Evolutionary conservation across 2,113 vertebrate genomes (phyloP).

Genomic region (Pluvianellus socialis): DNA sequence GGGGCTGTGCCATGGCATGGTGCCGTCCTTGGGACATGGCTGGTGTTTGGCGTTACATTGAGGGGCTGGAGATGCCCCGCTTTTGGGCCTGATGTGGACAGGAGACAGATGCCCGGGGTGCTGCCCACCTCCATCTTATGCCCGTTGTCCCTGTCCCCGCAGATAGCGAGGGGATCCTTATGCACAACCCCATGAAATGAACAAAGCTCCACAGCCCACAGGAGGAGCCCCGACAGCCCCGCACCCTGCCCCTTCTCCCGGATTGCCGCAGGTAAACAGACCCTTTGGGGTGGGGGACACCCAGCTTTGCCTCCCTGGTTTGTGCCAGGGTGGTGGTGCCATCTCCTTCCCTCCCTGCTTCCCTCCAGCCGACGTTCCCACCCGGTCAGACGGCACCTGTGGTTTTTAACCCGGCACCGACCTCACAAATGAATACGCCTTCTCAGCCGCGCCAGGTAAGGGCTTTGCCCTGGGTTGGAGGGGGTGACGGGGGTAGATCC

Average conservation of each 20-base stretch:
- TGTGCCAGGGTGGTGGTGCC: rapidly evolving
- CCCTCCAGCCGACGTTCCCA: conserved; percentile 85
- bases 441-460: conserved; percentile 93
- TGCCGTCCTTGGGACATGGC: background rate
- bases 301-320: background rate
- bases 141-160: background rate
- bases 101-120: background rate
- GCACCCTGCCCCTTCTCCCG: conserved; percentile 92
- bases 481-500: background rate
- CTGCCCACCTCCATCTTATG: rapidly evolving
- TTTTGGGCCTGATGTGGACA: rapidly evolving
- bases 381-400: conserved; percentile 87
- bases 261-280: conserved; percentile 88
- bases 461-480: background rate
- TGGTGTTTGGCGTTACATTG: background rate
- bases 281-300: background rate
- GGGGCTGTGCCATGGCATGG: rapidly evolving
- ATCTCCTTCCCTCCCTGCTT: conserved; percentile 2
- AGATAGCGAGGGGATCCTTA: conserved; percentile 87
- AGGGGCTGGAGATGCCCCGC: background rate
- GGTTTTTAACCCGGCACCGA: conserved; percentile 90
- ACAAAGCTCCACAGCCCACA: conserved; percentile 98
- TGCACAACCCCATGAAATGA: conserved; percentile 99
- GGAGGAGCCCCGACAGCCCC: conserved; percentile 91
- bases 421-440: conserved; percentile 96